Conservation (phyloP, 92 coral and sea anemone genomes). For the Porites rus region DNA sequence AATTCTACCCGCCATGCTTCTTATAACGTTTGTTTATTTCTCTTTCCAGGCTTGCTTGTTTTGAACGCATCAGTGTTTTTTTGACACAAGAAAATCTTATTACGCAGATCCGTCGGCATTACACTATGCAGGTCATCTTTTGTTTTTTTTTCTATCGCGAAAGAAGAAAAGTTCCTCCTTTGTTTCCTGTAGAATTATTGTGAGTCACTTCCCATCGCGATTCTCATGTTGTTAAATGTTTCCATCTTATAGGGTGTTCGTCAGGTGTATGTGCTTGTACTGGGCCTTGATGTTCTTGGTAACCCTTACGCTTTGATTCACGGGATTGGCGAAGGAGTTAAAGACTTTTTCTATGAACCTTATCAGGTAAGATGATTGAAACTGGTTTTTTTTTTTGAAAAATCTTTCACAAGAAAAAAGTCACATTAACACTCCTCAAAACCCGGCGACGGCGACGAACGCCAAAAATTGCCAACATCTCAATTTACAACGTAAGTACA, state of each 20-base stretch:
- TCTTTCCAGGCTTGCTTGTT: conserved; percentile 83
- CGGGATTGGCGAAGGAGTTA: conserved; percentile 92
- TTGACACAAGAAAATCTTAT: conserved; percentile 86
- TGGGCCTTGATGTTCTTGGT: conserved; percentile 97
- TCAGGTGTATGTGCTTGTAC: conserved; percentile 91
- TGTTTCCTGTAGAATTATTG: not conserved
- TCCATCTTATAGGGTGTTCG: conserved; percentile 83
- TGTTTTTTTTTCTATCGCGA: no score
- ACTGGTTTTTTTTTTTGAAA: no score
- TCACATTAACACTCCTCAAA: no score
- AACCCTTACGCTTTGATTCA: conserved; percentile 94
- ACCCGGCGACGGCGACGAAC: no score
- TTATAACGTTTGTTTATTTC: not conserved
- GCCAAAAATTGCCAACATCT: no score
- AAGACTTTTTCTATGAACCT: conserved; percentile 94
- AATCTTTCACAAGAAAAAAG: no score
- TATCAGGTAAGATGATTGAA: conserved; percentile 71
- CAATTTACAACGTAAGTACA: no score
- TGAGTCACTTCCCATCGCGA: not conserved
- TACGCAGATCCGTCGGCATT: conserved; percentile 81
- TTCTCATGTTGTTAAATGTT: not conserved
- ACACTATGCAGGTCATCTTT: conserved; percentile 90
- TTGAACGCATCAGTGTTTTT: conserved; percentile 91
- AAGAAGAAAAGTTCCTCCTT: not conserved
- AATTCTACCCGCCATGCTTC: not conserved